Evolutionary conservation across 2,888 invertebrate species (phyloP).

Genomic region (Sphecodes monilicornis): DNA sequence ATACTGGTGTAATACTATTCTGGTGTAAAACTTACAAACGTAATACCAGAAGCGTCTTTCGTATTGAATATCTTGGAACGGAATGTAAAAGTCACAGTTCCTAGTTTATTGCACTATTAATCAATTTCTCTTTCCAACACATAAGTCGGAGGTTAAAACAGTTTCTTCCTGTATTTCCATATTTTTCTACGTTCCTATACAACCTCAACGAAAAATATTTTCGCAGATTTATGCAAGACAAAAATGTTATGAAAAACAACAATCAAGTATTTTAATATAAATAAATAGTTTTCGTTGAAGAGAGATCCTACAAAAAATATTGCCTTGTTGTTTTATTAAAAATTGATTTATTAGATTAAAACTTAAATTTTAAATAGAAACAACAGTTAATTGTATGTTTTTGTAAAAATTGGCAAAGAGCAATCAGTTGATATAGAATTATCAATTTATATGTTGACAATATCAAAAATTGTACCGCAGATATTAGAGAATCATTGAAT

Average conservation of each 20-base stretch:
- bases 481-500: too few relatives aligned
- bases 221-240: neutral
- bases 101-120: neutral
- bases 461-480: too few relatives aligned
- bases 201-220: neutral
- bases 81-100: neutral
- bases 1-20: neutral
- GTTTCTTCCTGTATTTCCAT: neutral
- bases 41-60: neutral
- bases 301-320: neutral
- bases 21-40: neutral
- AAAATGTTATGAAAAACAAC: neutral
- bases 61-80: neutral
- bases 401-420: too few relatives aligned
- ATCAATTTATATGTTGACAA: too few relatives aligned
- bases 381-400: too few relatives aligned
- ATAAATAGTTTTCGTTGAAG: neutral
- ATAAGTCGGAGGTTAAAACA: neutral
- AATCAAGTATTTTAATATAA: neutral
- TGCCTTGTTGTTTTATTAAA: neutral
- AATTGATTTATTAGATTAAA: neutral
- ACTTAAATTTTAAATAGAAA: too few relatives aligned
- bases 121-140: slow-evolving; percentile 3
- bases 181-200: neutral
- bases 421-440: too few relatives aligned